Conservation (phyloP, 2,113 vertebrate genomes). For the Sula dactylatra region DNA sequence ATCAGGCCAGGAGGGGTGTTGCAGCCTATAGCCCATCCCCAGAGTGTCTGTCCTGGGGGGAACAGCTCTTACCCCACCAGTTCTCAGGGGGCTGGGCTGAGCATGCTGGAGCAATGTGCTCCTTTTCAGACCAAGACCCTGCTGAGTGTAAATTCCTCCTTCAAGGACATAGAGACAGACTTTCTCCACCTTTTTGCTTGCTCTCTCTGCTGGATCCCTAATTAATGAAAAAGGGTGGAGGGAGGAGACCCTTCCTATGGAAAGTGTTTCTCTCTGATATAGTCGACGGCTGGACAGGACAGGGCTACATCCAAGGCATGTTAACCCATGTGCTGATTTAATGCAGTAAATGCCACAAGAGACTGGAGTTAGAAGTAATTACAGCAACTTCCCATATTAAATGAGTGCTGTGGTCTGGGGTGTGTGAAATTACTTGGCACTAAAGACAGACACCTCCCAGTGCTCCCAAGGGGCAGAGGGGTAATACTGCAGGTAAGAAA, state of each 20-base stretch:
- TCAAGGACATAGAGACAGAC: neutral
- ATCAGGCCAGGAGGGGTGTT: neutral
- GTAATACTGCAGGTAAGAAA: neutral
- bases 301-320: neutral
- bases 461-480: neutral
- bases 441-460: neutral
- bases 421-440: no score
- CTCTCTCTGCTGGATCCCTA: neutral
- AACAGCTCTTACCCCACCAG: neutral
- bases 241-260: neutral
- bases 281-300: neutral
- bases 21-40: neutral
- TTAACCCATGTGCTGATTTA: neutral
- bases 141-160: neutral
- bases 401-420: neutral
- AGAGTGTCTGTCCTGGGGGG: neutral
- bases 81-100: neutral
- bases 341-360: neutral
- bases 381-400: neutral
- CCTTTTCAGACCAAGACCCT: neutral
- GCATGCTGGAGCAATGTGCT: fast-evolving
- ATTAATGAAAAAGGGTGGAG: neutral
- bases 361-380: neutral
- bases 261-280: neutral
- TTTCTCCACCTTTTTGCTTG: neutral